These are phyloP conservation scores for Coregonus ussuriensis DNA, from an alignment of 2,797 vertebrate species.

Conservation along the genomic window DNA sequence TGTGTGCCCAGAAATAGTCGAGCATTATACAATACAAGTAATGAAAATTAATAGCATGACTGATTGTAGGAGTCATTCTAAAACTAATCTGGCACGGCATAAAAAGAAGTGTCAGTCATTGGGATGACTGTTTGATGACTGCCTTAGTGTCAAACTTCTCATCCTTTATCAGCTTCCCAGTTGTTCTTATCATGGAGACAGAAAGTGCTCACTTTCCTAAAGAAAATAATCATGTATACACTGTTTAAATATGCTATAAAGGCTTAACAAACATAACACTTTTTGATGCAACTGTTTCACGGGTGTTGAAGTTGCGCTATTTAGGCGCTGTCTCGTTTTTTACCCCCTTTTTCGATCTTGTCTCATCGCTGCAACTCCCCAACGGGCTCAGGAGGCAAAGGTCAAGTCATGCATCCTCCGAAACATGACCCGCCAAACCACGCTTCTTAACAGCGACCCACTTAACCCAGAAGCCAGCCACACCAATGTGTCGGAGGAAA, in stretches of 20 bases:
- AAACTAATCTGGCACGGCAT: neutral
- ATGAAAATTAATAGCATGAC: too few species aligned
- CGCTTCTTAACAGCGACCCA: too few species aligned
- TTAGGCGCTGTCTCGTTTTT: neutral
- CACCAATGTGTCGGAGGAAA: too few species aligned
- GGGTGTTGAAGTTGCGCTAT: neutral
- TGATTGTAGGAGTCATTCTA: too few species aligned
- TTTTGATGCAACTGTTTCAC: neutral
- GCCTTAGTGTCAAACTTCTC: neutral
- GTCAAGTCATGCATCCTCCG: too few species aligned
- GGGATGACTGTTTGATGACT: too few species aligned
- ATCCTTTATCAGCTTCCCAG: neutral
- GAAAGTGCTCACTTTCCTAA: neutral
- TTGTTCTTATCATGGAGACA: neutral
- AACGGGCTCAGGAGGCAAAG: too few species aligned
- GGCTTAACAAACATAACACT: neutral
- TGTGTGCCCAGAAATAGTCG: neutral
- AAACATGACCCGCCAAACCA: too few species aligned
- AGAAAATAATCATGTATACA: neutral
- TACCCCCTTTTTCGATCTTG: too few species aligned
- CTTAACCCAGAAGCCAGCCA: too few species aligned
- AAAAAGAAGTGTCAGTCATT: neutral
- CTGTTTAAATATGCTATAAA: neutral
- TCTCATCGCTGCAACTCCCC: too few species aligned
- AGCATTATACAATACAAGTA: neutral